A percentile compares a stretch with the other conserved stretches of the same genome.
These are phyloP conservation scores for Caracal caracal DNA, from an alignment of 2,113 vertebrate genomes.

Conservation along the genomic window DNA sequence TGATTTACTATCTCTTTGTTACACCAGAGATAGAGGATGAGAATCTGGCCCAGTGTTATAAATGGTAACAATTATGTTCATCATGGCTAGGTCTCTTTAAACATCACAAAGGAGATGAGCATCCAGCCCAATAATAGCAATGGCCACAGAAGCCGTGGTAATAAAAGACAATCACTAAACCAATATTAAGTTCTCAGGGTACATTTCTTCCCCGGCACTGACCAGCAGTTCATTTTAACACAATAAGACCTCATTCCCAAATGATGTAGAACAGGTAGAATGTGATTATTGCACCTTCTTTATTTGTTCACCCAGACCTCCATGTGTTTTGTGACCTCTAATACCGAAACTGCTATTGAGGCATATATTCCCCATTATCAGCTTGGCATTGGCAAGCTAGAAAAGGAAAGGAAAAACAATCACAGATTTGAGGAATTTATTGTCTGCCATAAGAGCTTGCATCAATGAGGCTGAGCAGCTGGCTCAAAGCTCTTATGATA, in stretches of 20 bases:
- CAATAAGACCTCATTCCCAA: constrained; percentile 3
- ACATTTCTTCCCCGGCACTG: not conserved
- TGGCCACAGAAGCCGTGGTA: not conserved
- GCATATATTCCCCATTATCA: not conserved
- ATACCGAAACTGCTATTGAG: not conserved
- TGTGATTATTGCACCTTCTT: not conserved
- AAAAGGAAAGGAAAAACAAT: constrained; percentile 32
- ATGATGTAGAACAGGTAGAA: not conserved
- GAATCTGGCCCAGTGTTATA: not conserved
- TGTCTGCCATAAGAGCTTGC: not conserved
- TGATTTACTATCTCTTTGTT: constrained; percentile 42
- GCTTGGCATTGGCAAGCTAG: not conserved
- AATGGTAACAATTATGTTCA: constrained; percentile 44
- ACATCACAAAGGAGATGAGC: constrained; percentile 20
- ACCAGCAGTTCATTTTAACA: constrained; percentile 5
- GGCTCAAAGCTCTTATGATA: not conserved
- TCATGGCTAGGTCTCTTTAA: not conserved
- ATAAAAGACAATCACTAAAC: constrained; percentile 40
- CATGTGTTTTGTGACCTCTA: not conserved
- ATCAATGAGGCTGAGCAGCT: not conserved
- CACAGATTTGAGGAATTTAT: constrained; percentile 6
- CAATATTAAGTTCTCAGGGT: not conserved
- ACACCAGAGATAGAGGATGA: not conserved
- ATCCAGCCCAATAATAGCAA: not conserved
- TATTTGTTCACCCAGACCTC: not conserved